Evolutionary conservation across 2,888 invertebrate species (phyloP), one percentile per base, ranked within the genome.

Genomic region (Drosophila neutralis): DNA sequence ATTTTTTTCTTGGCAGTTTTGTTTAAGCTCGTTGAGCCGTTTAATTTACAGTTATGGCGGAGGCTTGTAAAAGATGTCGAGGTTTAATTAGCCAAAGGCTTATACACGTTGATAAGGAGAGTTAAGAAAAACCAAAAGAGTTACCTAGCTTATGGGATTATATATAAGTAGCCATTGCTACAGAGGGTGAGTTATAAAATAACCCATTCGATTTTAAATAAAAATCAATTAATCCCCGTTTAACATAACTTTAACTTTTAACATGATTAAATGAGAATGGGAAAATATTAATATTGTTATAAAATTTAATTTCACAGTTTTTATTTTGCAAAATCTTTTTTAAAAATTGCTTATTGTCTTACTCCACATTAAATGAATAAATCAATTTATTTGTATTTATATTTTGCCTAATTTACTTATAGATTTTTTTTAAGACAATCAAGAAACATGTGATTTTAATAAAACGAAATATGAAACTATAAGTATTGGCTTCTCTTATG

Each of bases 1-100:
- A 45, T 31, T 52, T n/a, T 21, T n/a, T 42, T 4, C 8, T 10
- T 8, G 18, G n/a, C 35, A 11, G 42, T 8, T 35, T 24, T 24
- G 53, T 4, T 35, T 64, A 60, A 64, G 77, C 62, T 33, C 36
- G 35, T 24, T 49, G 33, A 58, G 70, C 58, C 45, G 11, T 13
- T 13, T 54, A 53, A 54, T 42, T 53, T 65, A 24, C n/a, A 58
- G 38, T 40, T 66, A 35, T 13, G 38, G 1, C 53, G 58, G 15
- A 31, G 58, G 58, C 54, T 56, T 71, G 42, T 71, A 24, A 71
- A 51, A 56, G 36, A 57, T 58, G 61, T 59, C 54, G 24, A 13
- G 31, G 38, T 4, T 38, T 49, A 76, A 73, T 76, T 69, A 56
- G 49, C 42, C 45, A 62, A 35, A 35, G 31, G 27, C 21, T 57